These are phyloP conservation scores for Holotrichia oblita DNA, from an alignment of 1,140 invertebrate genomes.

Conservation along the genomic window DNA sequence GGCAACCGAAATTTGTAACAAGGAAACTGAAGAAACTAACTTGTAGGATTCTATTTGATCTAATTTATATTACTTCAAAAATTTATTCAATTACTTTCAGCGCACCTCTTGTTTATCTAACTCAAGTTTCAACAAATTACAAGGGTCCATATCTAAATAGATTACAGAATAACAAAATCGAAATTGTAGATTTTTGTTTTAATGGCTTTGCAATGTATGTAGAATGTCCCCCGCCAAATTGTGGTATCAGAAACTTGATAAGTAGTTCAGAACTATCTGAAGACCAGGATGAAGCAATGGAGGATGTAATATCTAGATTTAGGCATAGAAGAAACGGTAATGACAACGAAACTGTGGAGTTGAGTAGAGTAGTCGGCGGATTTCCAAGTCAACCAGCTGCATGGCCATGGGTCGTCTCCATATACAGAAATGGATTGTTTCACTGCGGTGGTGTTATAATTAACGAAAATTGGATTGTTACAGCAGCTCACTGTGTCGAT, in stretches of 20 bases:
- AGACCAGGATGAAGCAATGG: constrained; percentile 57
- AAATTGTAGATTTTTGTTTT: constrained; percentile 63
- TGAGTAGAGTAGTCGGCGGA: constrained; percentile 79
- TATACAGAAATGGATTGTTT: constrained; percentile 78
- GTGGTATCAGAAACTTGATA: constrained; percentile 66
- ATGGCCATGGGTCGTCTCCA: constrained; percentile 85
- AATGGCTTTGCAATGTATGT: constrained; percentile 67
- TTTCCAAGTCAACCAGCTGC: constrained; percentile 73
- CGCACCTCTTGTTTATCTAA: constrained; percentile 63
- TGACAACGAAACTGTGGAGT: constrained; percentile 50
- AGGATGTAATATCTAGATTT: constrained; percentile 47
- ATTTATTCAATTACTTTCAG: constrained; percentile 56
- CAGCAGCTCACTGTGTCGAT: constrained; percentile 83
- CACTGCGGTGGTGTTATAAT: constrained; percentile 88
- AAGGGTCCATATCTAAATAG: constrained; percentile 64
- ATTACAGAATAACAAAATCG: constrained; percentile 60
- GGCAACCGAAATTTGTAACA: constrained; percentile 72
- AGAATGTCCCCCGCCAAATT: constrained; percentile 70
- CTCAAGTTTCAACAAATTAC: constrained; percentile 61
- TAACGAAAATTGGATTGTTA: constrained; percentile 80
- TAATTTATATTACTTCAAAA: neutral
- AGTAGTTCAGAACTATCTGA: constrained; percentile 58
- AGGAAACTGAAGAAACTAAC: constrained; percentile 66
- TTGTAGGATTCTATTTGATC: constrained; percentile 59
- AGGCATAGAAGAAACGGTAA: neutral